These are phyloP conservation scores for Platycheirus albimanus DNA, from an alignment of 2,888 invertebrate genomes.

Conservation along the genomic window DNA sequence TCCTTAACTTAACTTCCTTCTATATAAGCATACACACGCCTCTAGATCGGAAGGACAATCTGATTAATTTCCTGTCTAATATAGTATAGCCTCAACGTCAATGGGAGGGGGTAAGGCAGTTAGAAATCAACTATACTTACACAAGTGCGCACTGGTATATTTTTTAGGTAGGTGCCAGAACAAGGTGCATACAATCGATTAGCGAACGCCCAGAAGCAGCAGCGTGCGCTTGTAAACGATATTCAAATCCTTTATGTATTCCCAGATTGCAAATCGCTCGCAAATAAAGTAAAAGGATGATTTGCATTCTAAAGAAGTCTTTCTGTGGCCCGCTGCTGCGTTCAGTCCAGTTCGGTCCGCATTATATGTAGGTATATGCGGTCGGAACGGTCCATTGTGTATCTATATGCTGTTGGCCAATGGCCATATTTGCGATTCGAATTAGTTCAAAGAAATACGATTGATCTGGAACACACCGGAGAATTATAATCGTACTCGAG, in stretches of 20 bases:
- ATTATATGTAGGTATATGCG: no score
- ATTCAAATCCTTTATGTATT: conserved; percentile 45
- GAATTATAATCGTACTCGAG: conserved; percentile 52
- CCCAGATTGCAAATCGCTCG: conserved; percentile 49
- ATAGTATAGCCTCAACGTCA: conserved; percentile 32
- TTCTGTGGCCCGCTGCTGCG: neutral
- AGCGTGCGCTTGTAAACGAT: conserved; percentile 24
- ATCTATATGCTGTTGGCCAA: no score
- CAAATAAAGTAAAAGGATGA: conserved; percentile 49
- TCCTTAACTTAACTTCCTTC: conserved; percentile 18
- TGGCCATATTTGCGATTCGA: conserved; percentile 71
- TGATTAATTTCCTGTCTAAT: conserved; percentile 74
- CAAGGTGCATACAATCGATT: conserved; percentile 74
- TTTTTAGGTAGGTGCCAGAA: conserved; percentile 70
- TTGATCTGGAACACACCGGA: conserved; percentile 64
- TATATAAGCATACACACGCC: conserved; percentile 50
- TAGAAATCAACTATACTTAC: conserved; percentile 40
- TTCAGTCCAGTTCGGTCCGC: neutral
- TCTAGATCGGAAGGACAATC: conserved; percentile 71
- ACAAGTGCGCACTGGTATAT: conserved; percentile 32
- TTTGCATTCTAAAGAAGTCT: conserved; percentile 48
- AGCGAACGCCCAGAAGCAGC: conserved; percentile 72
- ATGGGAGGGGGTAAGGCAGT: conserved; percentile 34
- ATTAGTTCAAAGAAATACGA: conserved; percentile 73
- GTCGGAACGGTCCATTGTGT: conserved; percentile 18